phyloP scores from a whole-genome alignment of 2,797 vertebrate genomes.

The Monodelphis domestica region DNA sequence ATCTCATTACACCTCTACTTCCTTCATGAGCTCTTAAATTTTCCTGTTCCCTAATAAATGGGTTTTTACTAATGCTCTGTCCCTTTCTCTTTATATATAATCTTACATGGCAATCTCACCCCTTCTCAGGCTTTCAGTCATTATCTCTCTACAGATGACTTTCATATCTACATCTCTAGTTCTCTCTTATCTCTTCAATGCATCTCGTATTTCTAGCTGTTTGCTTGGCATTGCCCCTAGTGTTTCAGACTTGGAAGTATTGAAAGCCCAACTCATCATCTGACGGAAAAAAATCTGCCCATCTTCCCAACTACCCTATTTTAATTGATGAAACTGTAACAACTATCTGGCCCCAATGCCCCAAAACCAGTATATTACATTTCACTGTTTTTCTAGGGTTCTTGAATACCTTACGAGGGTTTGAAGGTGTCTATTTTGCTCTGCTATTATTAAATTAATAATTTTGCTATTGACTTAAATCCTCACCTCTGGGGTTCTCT shows the following conservation, averaged over 20 bases:
- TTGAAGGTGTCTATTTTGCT: neutral
- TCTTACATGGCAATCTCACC: neutral
- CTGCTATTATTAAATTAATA: no score
- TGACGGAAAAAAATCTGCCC: neutral
- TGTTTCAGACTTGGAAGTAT: neutral
- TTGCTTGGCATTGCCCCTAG: neutral
- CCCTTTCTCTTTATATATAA: neutral
- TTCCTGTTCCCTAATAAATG: neutral
- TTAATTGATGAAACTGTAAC: neutral
- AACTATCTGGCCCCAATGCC: neutral
- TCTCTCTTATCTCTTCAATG: neutral
- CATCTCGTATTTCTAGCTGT: neutral
- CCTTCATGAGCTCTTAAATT: neutral
- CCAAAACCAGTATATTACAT: neutral
- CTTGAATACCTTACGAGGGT: neutral
- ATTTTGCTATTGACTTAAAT: neutral
- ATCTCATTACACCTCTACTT: neutral
- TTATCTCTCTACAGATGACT: neutral
- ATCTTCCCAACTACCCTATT: neutral
- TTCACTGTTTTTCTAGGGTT: neutral
- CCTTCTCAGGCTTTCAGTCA: neutral
- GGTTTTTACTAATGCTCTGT: neutral
- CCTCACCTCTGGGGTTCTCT: neutral
- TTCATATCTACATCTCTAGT: neutral
- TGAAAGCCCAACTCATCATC: constrained; percentile 4